These are phyloP conservation scores for Erebia epiphron DNA, from an alignment of 2,888 invertebrate genomes.

Conservation along the genomic window DNA sequence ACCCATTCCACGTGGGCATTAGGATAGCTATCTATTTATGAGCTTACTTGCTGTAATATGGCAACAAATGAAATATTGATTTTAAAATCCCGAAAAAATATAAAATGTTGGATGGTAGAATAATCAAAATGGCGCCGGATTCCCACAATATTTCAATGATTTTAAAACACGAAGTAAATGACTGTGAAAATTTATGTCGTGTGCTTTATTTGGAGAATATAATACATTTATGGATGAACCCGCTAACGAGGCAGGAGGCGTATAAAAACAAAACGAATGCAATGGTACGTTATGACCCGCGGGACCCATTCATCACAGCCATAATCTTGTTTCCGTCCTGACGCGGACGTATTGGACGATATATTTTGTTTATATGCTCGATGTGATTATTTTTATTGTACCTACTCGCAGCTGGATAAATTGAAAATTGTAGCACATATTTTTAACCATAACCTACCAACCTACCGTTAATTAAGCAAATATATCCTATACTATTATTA, in stretches of 20 bases:
- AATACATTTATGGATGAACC: slow-evolving; percentile 25
- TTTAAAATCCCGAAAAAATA: not conserved
- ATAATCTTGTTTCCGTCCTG: slow-evolving; percentile 63
- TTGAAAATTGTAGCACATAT: slow-evolving; percentile 14
- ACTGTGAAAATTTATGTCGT: slow-evolving; percentile 15
- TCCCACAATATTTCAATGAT: not conserved
- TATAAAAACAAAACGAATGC: slow-evolving; percentile 43
- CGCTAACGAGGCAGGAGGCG: slow-evolving; percentile 37
- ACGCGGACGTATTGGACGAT: slow-evolving; percentile 60
- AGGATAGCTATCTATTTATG: too few species aligned
- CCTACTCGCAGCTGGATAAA: slow-evolving; percentile 15
- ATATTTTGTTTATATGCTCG: slow-evolving; percentile 56
- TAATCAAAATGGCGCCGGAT: not conserved
- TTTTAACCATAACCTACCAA: not conserved
- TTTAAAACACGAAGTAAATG: slow-evolving; percentile 16
- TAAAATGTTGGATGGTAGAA: not conserved
- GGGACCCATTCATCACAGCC: slow-evolving; percentile 64
- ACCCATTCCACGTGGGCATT: too few species aligned
- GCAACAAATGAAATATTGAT: not conserved
- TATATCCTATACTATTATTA: too few species aligned
- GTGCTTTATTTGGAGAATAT: slow-evolving; percentile 11
- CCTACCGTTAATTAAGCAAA: too few species aligned
- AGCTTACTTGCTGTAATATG: too few species aligned
- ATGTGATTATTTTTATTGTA: slow-evolving; percentile 38
- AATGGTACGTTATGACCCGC: slow-evolving; percentile 52